These are phyloP conservation scores for Falcaria lacertinaria DNA, from an alignment of 2,888 invertebrate genomes.

Conservation along the genomic window DNA sequence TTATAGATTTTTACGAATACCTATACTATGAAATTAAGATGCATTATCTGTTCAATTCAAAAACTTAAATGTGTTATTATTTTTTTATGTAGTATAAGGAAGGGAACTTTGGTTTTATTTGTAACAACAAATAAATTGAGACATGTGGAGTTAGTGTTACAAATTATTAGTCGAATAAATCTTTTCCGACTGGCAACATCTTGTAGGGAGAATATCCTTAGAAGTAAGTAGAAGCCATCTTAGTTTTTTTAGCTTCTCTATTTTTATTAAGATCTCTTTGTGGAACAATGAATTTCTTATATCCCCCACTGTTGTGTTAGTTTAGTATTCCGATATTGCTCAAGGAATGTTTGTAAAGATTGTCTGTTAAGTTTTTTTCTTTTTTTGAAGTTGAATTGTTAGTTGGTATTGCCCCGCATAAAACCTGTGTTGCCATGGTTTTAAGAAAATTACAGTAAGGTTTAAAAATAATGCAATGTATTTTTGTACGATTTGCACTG, in stretches of 20 bases:
- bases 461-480: slow-evolving; percentile 19
- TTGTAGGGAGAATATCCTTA: slow-evolving; percentile 33
- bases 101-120: background rate
- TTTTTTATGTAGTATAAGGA: no score
- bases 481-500: slow-evolving; percentile 29
- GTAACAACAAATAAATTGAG: background rate
- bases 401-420: slow-evolving; percentile 28
- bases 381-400: slow-evolving; percentile 30
- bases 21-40: no score
- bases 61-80: no score
- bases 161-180: slow-evolving; percentile 47
- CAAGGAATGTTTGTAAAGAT: slow-evolving; percentile 54
- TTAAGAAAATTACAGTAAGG: slow-evolving; percentile 16
- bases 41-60: no score
- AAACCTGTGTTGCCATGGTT: slow-evolving; percentile 31
- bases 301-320: slow-evolving; percentile 27
- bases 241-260: slow-evolving; percentile 34
- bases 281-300: slow-evolving; percentile 59
- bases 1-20: no score
- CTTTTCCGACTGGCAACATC: slow-evolving; percentile 26
- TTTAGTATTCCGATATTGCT: slow-evolving; percentile 41
- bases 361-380: slow-evolving; percentile 27
- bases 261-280: slow-evolving; percentile 42
- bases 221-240: slow-evolving; percentile 33
- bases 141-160: slow-evolving; percentile 16